Evolutionary conservation across 2,113 vertebrate genomes (phyloP).

Genomic region (Elachura formosa): DNA sequence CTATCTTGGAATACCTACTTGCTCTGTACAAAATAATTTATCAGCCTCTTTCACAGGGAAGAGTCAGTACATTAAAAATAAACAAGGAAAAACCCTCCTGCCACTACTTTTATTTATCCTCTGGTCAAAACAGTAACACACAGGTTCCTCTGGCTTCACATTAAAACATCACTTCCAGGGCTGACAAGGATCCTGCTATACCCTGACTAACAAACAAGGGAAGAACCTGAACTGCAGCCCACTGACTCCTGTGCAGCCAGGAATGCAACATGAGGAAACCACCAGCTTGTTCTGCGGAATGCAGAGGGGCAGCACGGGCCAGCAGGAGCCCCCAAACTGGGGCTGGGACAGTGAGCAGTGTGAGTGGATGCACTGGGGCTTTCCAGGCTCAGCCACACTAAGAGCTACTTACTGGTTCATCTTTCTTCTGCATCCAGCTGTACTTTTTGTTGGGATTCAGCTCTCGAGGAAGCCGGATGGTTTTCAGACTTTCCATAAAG

Average conservation of each 20-base stretch:
- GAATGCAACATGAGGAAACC: background rate
- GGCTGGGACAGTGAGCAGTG: background rate
- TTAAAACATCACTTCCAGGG: background rate
- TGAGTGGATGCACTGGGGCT: background rate
- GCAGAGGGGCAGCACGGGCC: background rate
- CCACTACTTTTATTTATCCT: background rate
- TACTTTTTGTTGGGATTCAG: constrained; percentile 93
- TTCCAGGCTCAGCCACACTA: background rate
- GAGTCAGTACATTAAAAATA: background rate
- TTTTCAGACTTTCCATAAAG: constrained; percentile 76
- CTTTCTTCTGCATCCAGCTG: constrained; percentile 97
- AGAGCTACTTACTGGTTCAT: constrained; percentile 80
- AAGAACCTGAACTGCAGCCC: background rate
- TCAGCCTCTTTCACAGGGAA: background rate
- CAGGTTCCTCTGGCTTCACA: background rate
- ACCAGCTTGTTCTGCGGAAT: accelerated
- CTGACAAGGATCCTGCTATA: background rate
- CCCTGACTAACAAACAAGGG: background rate
- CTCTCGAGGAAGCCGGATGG: constrained; percentile 84
- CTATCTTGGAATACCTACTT: background rate
- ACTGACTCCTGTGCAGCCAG: background rate
- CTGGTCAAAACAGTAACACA: background rate
- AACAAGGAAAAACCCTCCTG: background rate
- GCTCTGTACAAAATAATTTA: background rate
- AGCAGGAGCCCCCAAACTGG: accelerated